phyloP scores from a whole-genome alignment of 2,888 invertebrate genomes.

The Noctua comes region DNA sequence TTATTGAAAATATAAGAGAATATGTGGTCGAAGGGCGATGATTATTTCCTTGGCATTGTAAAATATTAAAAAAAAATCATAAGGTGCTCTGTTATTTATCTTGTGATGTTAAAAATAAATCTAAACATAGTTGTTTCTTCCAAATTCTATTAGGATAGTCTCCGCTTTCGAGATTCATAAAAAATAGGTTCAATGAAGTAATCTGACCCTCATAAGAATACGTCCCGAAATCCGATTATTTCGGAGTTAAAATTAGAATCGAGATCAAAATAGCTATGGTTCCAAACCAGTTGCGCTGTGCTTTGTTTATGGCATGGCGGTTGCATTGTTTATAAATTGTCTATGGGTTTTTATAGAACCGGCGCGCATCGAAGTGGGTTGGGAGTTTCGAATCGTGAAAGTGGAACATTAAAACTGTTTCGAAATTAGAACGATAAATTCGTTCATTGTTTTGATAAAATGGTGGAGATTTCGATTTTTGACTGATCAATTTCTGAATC shows the following conservation, averaged over 20 bases:
- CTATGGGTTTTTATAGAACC: constrained; percentile 34
- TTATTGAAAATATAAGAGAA: constrained; percentile 80
- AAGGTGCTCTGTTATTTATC: constrained; percentile 56
- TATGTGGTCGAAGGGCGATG: constrained; percentile 75
- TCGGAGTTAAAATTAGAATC: constrained; percentile 32
- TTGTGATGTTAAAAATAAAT: constrained; percentile 27
- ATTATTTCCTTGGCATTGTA: constrained; percentile 39
- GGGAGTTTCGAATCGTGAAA: constrained; percentile 27
- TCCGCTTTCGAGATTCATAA: background rate
- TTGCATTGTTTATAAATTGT: constrained; percentile 53
- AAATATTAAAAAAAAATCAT: constrained; percentile 2
- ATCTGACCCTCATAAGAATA: constrained; percentile 16
- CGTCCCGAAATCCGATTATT: constrained; percentile 28
- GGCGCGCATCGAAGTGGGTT: constrained; percentile 7
- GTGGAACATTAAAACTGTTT: constrained; percentile 27
- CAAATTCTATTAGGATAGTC: constrained; percentile 51
- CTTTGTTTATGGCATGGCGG: constrained; percentile 36
- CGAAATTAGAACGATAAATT: constrained; percentile 7
- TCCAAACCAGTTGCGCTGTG: constrained; percentile 48
- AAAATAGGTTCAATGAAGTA: constrained; percentile 17
- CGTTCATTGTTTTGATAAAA: constrained; percentile 12
- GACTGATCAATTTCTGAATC: background rate
- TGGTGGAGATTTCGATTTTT: constrained; percentile 4
- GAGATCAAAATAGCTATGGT: constrained; percentile 39
- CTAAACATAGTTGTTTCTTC: constrained; percentile 45